phyloP scores from a whole-genome alignment of 1,140 invertebrate genomes.

The Patella vulgata region DNA sequence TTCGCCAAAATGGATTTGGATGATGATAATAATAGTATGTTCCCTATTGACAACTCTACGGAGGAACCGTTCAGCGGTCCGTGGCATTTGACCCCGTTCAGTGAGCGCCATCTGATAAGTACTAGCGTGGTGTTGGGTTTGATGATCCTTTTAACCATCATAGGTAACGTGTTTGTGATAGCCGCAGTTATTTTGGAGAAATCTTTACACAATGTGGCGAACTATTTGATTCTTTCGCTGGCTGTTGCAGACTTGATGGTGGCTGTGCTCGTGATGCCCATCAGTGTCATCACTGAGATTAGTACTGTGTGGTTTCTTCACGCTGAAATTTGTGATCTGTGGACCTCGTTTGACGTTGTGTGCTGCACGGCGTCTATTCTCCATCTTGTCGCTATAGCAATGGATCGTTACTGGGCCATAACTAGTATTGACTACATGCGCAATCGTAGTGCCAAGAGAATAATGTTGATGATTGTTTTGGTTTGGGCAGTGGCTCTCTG shows the following conservation, averaged over 20 bases:
- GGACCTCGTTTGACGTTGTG: conserved; percentile 90
- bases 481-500: conserved; percentile 87
- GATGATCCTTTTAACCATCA: conserved; percentile 68
- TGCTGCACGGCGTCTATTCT: conserved; percentile 94
- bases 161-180: conserved; percentile 94
- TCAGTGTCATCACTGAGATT: conserved; percentile 69
- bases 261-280: conserved; percentile 74
- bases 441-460: conserved; percentile 80
- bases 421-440: conserved; percentile 95
- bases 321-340: conserved; percentile 88
- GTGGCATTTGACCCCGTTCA: conserved; percentile 29
- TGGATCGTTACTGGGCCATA: conserved; percentile 96
- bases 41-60: no score
- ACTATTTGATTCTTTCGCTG: conserved; percentile 93
- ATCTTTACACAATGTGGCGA: conserved; percentile 88
- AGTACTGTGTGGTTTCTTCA: conserved; percentile 83
- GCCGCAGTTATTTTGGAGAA: conserved; percentile 89
- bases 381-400: conserved; percentile 92
- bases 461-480: conserved; percentile 90
- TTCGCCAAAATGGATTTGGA: no score
- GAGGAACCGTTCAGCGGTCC: neutral
- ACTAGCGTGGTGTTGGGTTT: conserved; percentile 53
- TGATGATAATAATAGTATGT: no score
- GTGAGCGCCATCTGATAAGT: conserved; percentile 31
- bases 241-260: conserved; percentile 97